Evolutionary conservation across 2,888 invertebrate genomes (phyloP).

Genomic region (Morpho helenor): DNA sequence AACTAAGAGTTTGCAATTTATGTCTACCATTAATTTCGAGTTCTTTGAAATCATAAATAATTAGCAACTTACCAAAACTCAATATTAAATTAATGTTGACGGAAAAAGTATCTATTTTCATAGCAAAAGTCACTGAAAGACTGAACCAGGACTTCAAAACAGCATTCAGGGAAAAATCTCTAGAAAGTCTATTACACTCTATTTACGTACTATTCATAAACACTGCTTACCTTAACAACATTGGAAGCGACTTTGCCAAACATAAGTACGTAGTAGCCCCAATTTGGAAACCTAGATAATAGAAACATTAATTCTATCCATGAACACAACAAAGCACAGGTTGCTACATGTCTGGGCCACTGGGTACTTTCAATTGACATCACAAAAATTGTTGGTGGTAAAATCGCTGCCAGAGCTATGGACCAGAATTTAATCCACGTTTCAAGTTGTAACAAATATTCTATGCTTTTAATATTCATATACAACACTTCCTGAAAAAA

Average conservation of each 20-base stretch:
- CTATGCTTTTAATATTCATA: constrained; percentile 66
- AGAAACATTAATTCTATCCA: constrained; percentile 80
- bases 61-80: too few relatives aligned
- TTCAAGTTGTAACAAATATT: constrained; percentile 74
- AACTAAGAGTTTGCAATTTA: too few relatives aligned
- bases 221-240: constrained; percentile 66
- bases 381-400: constrained; percentile 53
- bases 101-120: too few relatives aligned
- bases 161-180: too few relatives aligned
- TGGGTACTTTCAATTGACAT: constrained; percentile 39
- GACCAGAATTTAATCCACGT: constrained; percentile 78
- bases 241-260: constrained; percentile 79
- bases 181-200: too few relatives aligned
- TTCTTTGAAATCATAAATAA: too few relatives aligned
- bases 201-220: too few relatives aligned
- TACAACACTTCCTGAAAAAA: constrained; percentile 71
- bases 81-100: too few relatives aligned
- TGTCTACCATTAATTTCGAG: too few relatives aligned
- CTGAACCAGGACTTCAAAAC: too few relatives aligned
- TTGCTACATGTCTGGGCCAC: constrained; percentile 73
- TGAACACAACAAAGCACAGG: constrained; percentile 70
- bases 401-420: constrained; percentile 58
- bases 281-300: constrained; percentile 75
- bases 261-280: constrained; percentile 81
- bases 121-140: too few relatives aligned